Evolutionary conservation across 1,140 invertebrate species (phyloP).

Genomic region (Drosophila bipectinata): DNA sequence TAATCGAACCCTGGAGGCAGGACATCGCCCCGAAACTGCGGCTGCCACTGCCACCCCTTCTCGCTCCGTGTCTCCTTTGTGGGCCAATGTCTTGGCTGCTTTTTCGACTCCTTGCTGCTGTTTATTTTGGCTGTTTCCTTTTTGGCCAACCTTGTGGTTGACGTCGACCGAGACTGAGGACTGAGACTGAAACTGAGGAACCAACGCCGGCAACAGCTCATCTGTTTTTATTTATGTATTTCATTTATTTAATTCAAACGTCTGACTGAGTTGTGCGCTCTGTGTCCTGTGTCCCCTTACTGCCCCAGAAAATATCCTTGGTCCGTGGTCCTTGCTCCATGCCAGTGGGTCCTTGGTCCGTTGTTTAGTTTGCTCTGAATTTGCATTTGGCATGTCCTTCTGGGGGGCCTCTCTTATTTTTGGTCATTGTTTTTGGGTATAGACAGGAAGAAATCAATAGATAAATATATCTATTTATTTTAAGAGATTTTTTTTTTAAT

Average conservation of each 20-base stretch:
- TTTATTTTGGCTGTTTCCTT: conserved; percentile 44
- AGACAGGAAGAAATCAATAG: conserved; percentile 9
- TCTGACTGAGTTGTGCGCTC: conserved; percentile 45
- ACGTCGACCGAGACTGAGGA: too few relatives aligned
- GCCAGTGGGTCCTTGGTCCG: background rate
- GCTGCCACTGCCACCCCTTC: background rate
- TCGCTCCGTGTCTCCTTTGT: background rate
- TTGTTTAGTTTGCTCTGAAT: conserved; percentile 36
- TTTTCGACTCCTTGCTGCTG: conserved; percentile 5
- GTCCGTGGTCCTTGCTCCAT: conserved; percentile 7
- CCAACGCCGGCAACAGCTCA: conserved; percentile 37
- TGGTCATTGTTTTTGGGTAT: background rate
- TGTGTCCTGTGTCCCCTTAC: conserved; percentile 21
- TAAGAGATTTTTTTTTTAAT: background rate
- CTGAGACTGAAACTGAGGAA: background rate
- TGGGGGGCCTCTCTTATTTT: conserved; percentile 9
- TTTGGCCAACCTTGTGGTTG: conserved; percentile 30
- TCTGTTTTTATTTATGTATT: conserved; percentile 76
- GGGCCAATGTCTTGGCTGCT: background rate
- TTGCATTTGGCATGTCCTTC: conserved; percentile 48
- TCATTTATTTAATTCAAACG: conserved; percentile 78
- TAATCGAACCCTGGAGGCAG: conserved; percentile 37
- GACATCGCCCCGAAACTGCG: conserved; percentile 4
- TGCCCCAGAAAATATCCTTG: background rate
- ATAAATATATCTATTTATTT: background rate